Conservation (phyloP, 2,113 vertebrate species). For the Pavo muticus region DNA sequence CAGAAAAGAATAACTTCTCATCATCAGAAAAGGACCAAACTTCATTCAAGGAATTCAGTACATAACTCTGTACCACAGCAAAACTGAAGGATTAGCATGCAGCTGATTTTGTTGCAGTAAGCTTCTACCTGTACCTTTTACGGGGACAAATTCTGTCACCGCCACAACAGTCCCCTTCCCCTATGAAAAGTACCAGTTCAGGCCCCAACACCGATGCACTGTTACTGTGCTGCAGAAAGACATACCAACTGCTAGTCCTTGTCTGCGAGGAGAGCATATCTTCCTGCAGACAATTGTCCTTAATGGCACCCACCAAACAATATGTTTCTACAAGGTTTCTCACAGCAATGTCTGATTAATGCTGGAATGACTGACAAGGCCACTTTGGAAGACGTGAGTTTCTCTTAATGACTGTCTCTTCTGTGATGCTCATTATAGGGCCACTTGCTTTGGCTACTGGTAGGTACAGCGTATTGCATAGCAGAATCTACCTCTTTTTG, state of each 20-base stretch:
- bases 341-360: constrained; percentile 66
- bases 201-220: background rate
- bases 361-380: constrained; percentile 48
- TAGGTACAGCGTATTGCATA: background rate
- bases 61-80: background rate
- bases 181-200: background rate
- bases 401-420: constrained; percentile 74
- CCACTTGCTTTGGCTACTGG: constrained; percentile 35
- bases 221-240: background rate
- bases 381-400: constrained; percentile 32
- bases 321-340: constrained; percentile 52
- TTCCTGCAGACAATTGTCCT: constrained; percentile 32
- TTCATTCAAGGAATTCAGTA: background rate
- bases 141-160: background rate
- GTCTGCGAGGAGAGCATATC: background rate
- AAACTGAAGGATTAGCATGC: background rate
- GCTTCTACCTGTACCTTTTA: background rate
- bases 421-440: constrained; percentile 70
- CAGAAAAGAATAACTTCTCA: background rate
- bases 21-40: background rate
- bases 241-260: background rate
- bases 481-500: constrained; percentile 29
- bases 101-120: background rate
- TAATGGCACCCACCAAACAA: constrained; percentile 25
- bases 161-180: background rate